Conservation (phyloP, 1,140 invertebrate species). For the Lamellibrachia luymesi region DNA sequence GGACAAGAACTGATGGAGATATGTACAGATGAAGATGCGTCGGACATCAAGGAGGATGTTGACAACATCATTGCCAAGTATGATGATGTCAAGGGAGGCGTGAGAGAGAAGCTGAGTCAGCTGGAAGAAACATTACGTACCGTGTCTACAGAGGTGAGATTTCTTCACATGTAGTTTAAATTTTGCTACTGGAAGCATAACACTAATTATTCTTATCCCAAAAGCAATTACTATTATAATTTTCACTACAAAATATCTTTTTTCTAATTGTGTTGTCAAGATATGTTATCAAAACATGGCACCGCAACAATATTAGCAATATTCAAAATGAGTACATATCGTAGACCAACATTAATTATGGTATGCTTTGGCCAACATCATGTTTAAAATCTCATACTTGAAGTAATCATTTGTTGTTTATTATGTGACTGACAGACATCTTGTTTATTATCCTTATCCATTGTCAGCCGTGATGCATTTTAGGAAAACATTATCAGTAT, state of each 20-base stretch:
- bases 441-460: too few relatives aligned
- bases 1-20: constrained; percentile 83
- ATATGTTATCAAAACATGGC: too few relatives aligned
- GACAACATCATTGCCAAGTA: constrained; percentile 87
- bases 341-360: too few relatives aligned
- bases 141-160: constrained; percentile 60
- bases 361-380: too few relatives aligned
- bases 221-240: neutral
- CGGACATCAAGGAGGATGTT: constrained; percentile 83
- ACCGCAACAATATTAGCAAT: too few relatives aligned
- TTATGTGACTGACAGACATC: too few relatives aligned
- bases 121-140: constrained; percentile 81
- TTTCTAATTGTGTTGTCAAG: neutral
- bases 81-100: constrained; percentile 74
- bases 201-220: too few relatives aligned
- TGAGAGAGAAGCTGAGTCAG: constrained; percentile 82
- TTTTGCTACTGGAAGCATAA: neutral
- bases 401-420: too few relatives aligned
- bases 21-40: constrained; percentile 86
- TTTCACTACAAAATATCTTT: neutral
- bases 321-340: too few relatives aligned
- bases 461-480: too few relatives aligned
- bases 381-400: too few relatives aligned
- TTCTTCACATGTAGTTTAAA: neutral
- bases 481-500: too few relatives aligned